These are phyloP conservation scores for Phortica variegata DNA, from an alignment of 1,140 invertebrate genomes.

Conservation along the genomic window DNA sequence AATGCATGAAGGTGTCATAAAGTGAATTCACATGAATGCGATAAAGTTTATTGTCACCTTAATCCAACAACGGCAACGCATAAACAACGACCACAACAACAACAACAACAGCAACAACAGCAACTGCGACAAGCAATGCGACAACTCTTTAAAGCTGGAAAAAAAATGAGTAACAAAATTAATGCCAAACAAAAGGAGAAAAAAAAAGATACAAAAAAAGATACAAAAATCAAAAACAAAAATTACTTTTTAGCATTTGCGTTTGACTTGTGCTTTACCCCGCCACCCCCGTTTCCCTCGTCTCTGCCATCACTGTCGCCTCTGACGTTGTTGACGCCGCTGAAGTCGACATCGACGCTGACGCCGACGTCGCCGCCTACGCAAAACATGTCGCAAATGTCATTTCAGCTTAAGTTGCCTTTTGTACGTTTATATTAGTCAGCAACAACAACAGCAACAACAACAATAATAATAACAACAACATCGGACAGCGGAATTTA, in stretches of 20 bases:
- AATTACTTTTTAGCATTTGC: too few species aligned
- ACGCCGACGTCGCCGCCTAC: slow-evolving; percentile 48
- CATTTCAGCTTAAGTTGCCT: slow-evolving; percentile 55
- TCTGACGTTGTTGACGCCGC: slow-evolving; percentile 22
- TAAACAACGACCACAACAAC: slow-evolving; percentile 22
- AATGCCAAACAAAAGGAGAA: slow-evolving; percentile 29
- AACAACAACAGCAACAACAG: slow-evolving; percentile 11
- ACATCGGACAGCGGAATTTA: too few species aligned
- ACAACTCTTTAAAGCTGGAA: slow-evolving; percentile 1
- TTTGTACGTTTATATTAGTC: slow-evolving; percentile 56
- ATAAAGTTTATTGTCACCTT: slow-evolving; percentile 53
- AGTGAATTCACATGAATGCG: slow-evolving; percentile 53
- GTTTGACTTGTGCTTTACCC: slow-evolving; percentile 8
- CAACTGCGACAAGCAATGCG: slow-evolving; percentile 13
- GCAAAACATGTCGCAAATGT: slow-evolving; percentile 55
- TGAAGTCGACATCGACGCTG: slow-evolving; percentile 1
- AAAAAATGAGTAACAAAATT: slow-evolving; percentile 48
- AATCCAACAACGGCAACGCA: slow-evolving; percentile 10
- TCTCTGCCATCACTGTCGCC: slow-evolving; percentile 11
- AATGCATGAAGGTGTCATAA: slow-evolving; percentile 46
- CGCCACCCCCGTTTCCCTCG: too few species aligned
- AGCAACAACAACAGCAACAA: slow-evolving; percentile 3
- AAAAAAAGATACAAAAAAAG: too few species aligned
- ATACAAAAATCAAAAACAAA: too few species aligned
- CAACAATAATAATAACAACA: too few species aligned